These are phyloP conservation scores for Bovichtus diacanthus DNA, from an alignment of 2,797 vertebrate genomes.

Conservation along the genomic window DNA sequence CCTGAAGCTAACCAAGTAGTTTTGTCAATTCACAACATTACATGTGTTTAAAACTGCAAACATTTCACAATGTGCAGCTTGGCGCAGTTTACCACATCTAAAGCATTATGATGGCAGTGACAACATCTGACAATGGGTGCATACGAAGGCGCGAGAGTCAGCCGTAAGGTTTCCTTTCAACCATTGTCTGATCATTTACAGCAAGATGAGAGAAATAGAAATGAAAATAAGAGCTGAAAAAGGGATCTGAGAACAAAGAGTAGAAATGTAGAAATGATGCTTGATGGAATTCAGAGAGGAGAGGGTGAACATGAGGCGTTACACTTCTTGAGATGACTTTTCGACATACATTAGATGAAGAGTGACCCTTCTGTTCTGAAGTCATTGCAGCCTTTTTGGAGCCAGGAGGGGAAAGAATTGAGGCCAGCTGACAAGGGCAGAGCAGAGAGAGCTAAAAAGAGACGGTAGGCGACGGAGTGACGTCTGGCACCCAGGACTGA, in stretches of 20 bases:
- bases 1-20: no score
- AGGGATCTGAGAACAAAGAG: neutral
- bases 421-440: slow-evolving; percentile 64
- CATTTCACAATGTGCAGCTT: no score
- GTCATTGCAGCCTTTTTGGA: slow-evolving; percentile 45
- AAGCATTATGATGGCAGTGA: no score
- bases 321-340: slow-evolving; percentile 38
- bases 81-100: no score
- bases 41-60: no score
- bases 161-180: neutral
- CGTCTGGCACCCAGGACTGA: slow-evolving; percentile 26
- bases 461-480: slow-evolving; percentile 9
- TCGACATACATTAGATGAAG: slow-evolving; percentile 31
- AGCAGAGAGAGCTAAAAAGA: slow-evolving; percentile 19
- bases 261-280: neutral
- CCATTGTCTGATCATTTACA: neutral
- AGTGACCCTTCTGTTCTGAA: slow-evolving; percentile 43
- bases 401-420: slow-evolving; percentile 39
- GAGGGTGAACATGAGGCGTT: neutral
- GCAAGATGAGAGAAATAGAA: neutral
- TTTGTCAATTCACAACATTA: no score
- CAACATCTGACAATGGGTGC: no score
- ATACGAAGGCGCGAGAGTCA: neutral
- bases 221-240: neutral
- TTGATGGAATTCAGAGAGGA: slow-evolving; percentile 1